phyloP scores from a whole-genome alignment of 1,140 invertebrate species.

The Euborellia annulipes region DNA sequence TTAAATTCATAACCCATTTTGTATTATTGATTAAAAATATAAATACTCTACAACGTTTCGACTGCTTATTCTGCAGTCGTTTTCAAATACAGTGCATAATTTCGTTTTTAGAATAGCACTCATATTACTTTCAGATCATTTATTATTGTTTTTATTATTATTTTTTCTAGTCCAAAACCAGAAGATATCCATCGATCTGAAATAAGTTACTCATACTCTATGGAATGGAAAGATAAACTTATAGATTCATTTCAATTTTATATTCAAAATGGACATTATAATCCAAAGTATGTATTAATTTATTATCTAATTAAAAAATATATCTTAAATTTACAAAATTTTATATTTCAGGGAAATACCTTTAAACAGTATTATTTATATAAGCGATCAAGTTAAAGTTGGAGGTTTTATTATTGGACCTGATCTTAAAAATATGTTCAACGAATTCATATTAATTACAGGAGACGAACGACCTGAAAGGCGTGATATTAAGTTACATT shows the following conservation, averaged over 20 bases:
- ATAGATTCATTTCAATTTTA: constrained; percentile 60
- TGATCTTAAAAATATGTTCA: constrained; percentile 59
- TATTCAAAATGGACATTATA: constrained; percentile 54
- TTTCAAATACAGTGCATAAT: no score
- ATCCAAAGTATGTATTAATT: constrained; percentile 40
- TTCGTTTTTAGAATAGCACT: no score
- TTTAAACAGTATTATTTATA: constrained; percentile 29
- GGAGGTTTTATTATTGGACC: constrained; percentile 34
- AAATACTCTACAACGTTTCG: no score
- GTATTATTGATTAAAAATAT: no score
- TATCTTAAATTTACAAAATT: no score
- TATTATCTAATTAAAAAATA: no score
- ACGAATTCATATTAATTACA: constrained; percentile 58
- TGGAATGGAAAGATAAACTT: constrained; percentile 67
- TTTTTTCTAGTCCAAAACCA: no score
- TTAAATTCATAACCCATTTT: no score
- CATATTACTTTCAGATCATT: no score
- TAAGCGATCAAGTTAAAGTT: constrained; percentile 36
- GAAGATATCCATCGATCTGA: constrained; percentile 11
- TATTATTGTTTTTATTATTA: no score
- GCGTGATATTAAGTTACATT: constrained; percentile 65
- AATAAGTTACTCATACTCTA: constrained; percentile 51
- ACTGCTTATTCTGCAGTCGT: no score
- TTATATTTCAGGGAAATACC: constrained; percentile 27
- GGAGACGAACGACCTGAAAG: constrained; percentile 68